Evolutionary conservation across 2,797 vertebrate species (phyloP), one percentile per base, ranked within the genome.

Genomic region (Pterois miles): DNA sequence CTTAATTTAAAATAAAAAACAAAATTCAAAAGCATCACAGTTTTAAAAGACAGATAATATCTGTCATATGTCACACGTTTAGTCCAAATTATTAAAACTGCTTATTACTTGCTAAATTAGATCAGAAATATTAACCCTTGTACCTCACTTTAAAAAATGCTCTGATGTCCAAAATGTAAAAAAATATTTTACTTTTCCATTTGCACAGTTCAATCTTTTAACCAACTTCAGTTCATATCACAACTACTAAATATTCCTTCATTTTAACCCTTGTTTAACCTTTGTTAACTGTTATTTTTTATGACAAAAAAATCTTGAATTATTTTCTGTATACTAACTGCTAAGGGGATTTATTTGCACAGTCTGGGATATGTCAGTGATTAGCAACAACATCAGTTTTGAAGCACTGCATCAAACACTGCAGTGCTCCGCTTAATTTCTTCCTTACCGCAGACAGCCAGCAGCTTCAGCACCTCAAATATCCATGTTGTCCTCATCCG

Each of bases 161-260:
- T 46, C 43, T 46, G 43, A 46, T 46, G 0, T 46, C 43, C 43
- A 46, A 46, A 46, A 46, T 46, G 33, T 34, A 29, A 4, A 46
- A 20, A 46, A 46, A 46, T 43, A n/a, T n/a, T n/a, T n/a, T n/a
- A n/a, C n/a, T 43, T 10, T 43, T 18, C 0, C 20, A 0, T 16
- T 46, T 52, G 23, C 40, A 46, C 40, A 46, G 40, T 46, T 46
- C 20, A 46, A 46, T 46, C 8, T 46, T 46, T 46, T 46, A 4
- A 46, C 18, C 0, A 9, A 9, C 43, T 46, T 9, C 43, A 8
- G 43, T 46, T 18, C 12, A 7, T 12, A 53, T 7, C 50, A 53
- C 23, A 1, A 52, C 50, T 13, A 53, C 12, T 3, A 53, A 25
- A 27, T 54, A 14, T 54, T 54, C 13, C 0, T 27, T 27, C 0